A percentile compares a stretch with the other conserved stretches of the same genome.
Evolutionary conservation across 2,797 vertebrate species (phyloP).

Genomic region (Vipera ursinii): DNA sequence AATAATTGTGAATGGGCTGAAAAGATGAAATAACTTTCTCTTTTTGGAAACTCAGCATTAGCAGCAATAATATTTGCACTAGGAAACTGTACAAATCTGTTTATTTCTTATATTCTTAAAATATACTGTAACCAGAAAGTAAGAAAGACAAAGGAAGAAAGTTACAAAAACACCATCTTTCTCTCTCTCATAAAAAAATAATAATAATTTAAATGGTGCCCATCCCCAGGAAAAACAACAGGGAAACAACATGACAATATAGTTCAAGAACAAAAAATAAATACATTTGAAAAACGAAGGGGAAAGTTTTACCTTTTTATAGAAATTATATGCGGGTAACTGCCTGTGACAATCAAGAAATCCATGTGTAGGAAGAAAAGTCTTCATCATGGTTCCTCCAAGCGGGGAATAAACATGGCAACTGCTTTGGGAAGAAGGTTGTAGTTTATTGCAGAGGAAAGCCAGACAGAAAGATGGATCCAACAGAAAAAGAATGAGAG

Average conservation of each 20-base stretch:
- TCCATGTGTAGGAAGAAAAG: no score
- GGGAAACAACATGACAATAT: background rate
- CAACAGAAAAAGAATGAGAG: no score
- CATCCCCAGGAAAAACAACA: no score
- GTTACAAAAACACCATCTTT: background rate
- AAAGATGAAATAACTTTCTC: background rate
- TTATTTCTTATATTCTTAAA: background rate
- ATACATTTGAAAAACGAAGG: background rate
- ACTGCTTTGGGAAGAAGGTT: no score
- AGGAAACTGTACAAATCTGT: background rate
- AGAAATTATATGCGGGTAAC: background rate
- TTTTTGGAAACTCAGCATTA: background rate
- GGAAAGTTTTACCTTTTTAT: background rate
- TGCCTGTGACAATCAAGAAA: background rate
- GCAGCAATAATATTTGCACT: background rate
- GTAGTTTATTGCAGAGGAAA: no score
- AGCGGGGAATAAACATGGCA: no score
- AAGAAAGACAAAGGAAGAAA: background rate
- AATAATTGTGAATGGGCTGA: background rate
- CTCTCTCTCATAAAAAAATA: background rate
- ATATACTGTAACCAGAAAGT: background rate
- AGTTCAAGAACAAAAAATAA: background rate
- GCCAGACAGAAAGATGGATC: no score
- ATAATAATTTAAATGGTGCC: background rate
- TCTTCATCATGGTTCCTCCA: no score